Conservation (phyloP, 2,113 vertebrate genomes). For the Corydoras sp. region DNA sequence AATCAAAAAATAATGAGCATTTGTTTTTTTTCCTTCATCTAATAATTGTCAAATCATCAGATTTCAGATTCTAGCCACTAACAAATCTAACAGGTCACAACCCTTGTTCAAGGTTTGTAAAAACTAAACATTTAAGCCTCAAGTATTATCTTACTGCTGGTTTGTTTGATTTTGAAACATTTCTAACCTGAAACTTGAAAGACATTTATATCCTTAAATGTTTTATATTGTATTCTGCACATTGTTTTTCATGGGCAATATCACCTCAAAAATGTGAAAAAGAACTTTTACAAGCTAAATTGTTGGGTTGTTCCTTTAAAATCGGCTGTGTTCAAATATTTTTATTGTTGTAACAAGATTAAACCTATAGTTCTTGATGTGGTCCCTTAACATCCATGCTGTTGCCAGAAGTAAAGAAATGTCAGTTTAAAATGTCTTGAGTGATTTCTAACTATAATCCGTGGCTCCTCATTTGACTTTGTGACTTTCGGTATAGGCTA, state of each 20-base stretch:
- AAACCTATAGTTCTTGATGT: too few species aligned
- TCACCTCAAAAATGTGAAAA: constrained; percentile 38
- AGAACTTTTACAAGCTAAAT: neutral
- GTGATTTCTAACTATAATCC: neutral
- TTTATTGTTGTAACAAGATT: too few species aligned
- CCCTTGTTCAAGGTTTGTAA: too few species aligned
- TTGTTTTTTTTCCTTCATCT: too few species aligned
- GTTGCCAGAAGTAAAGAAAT: constrained; percentile 17
- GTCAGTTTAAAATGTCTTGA: constrained; percentile 1
- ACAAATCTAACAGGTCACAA: too few species aligned
- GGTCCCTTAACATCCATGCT: neutral
- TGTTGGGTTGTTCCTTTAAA: too few species aligned
- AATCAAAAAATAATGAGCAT: too few species aligned
- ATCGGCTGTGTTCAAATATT: too few species aligned
- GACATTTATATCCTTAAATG: neutral
- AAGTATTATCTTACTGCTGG: constrained; percentile 22
- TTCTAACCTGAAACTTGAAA: constrained; percentile 39
- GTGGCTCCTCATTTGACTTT: neutral
- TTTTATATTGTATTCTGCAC: constrained; percentile 2
- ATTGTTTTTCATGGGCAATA: constrained; percentile 2
- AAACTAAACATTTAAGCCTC: constrained; percentile 13
- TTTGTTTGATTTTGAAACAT: constrained; percentile 7
- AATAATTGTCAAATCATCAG: too few species aligned
- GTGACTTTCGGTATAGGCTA: too few species aligned
- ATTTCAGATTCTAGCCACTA: too few species aligned